Evolutionary conservation across 2,113 vertebrate species (phyloP), one percentile per base, ranked within the genome.

Genomic region (Acinonyx jubatus): DNA sequence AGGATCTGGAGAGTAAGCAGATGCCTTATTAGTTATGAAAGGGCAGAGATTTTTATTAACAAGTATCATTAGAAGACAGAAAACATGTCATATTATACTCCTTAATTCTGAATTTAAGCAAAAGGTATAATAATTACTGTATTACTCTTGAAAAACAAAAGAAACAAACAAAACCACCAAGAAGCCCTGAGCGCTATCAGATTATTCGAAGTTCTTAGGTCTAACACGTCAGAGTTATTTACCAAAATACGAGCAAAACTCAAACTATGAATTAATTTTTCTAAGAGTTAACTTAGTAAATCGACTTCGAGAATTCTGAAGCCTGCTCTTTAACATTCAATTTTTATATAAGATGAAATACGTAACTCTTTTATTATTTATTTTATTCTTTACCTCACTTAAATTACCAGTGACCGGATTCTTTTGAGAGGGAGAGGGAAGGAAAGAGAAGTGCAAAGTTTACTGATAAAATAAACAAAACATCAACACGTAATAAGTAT

Each of bases 1-100:
- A 96, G 99, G 99, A 98, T 99, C 99, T 99, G 98, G 73, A 98
- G 93, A 94, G 89, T 18, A 52, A 93, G 23, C 19, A 50, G 12
- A 88, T 94, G 11, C 0, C 21, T 87, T 81, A 52, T 97, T 65
- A 98, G 69, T 55, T 78, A 45, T 13, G 19, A 84, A 78, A 85
- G 7, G 12, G 45, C 38, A 18, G 0, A 48, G 45, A 69, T n/a
- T 76, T 91, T 91, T 65, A 52, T 76, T 27, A 6, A 33, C 14
- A 87, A 92, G 52, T 45, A 52, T 45, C 48, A 73, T 50, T 50
- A 45, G 41, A 82, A 90, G 5, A 80, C 61, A 61, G 11, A 66
- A 61, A 69, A 31, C 29, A 88, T 15, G 8, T 45, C 63, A 29
- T 27, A 82, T 45, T 65, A 61, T 2, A 93, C 16, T 82, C 65